Evolutionary conservation across 2,797 vertebrate species (phyloP), one percentile per base, ranked within the genome.

Genomic region (Premnoplex brunnescens): DNA sequence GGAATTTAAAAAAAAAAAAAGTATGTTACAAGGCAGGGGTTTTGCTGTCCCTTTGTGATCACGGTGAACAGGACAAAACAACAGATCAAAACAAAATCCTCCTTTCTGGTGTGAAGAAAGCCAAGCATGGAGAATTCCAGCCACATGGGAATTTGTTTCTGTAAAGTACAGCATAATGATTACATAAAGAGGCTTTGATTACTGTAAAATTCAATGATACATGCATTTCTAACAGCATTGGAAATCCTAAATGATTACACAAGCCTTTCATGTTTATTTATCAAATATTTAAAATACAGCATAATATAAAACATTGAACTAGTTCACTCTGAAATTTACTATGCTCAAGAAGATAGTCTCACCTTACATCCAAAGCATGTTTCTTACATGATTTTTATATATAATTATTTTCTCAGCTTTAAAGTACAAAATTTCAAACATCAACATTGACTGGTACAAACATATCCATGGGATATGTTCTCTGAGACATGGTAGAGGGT

Each of bases 181-280:
- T 95, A 75, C 43, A 89, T 78, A 95, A 94, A 79, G 26, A 88
- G 24, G 44, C 39, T 95, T 91, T 92, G 88, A 91, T 94, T 95
- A 68, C 72, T 59, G 43, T 86, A 93, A 90, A 95, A 96, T 77
- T 90, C 90, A 93, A n/a, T 55, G 72, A 82, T 77, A 94, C 28
- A 24, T 51, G 22, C 82, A 84, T 86, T 95, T 91, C 91, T 44
- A 87, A 79, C 12, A 2, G 44, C 71, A 81, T 0, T 63, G 39
- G 34, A 93, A 93, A 88, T 73, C 62, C 73, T 90, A 76, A 85
- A 59, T 78, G 51, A 86, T 91, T 95, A 94, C 73, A 90, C 32
- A 83, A 60, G 51, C 37, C 84, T 81, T 94, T 91, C 94, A 90
- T 86, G 79, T 91, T 88, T 94, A 94, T 91, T 89, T 76, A 91